Evolutionary conservation across 37 sponge, comb jelly and placozoan genomes (phyloP).

Genomic region (Ephydatia muelleri): DNA sequence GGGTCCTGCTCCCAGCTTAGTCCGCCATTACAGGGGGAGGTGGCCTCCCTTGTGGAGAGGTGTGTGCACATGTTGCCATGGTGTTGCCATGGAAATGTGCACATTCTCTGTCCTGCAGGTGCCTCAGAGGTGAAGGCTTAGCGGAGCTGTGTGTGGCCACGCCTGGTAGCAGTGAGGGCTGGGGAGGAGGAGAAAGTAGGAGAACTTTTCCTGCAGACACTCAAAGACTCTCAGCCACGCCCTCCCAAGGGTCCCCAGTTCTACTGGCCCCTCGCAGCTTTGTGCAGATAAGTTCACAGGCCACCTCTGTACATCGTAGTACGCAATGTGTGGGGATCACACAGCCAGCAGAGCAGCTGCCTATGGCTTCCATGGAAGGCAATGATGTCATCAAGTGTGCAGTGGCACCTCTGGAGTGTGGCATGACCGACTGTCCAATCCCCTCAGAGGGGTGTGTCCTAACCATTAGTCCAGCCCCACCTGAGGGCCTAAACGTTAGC

Average conservation of each 20-base stretch:
- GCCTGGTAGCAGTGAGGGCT: neutral
- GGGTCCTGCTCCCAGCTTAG: slow-evolving; percentile 20
- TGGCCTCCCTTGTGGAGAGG: neutral
- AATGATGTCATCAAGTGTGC: too few relatives aligned
- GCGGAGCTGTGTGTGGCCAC: neutral
- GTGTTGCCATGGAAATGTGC: neutral
- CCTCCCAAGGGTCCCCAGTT: neutral
- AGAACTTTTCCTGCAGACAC: neutral
- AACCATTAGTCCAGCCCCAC: too few relatives aligned
- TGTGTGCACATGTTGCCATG: neutral
- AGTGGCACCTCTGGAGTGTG: too few relatives aligned
- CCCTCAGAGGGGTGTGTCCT: too few relatives aligned
- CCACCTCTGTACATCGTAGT: too few relatives aligned
- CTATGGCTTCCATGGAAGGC: too few relatives aligned
- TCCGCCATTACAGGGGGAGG: neutral
- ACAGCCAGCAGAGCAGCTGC: too few relatives aligned
- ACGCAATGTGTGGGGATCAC: too few relatives aligned
- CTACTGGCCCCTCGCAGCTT: too few relatives aligned
- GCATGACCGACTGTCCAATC: too few relatives aligned
- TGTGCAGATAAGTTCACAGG: too few relatives aligned
- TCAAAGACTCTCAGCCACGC: neutral
- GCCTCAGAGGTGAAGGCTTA: neutral
- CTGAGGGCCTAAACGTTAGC: too few relatives aligned
- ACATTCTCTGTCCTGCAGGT: neutral
- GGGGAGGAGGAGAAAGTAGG: neutral